Conservation (phyloP, 2,797 vertebrate genomes). For the Aulostomus chinensis region DNA sequence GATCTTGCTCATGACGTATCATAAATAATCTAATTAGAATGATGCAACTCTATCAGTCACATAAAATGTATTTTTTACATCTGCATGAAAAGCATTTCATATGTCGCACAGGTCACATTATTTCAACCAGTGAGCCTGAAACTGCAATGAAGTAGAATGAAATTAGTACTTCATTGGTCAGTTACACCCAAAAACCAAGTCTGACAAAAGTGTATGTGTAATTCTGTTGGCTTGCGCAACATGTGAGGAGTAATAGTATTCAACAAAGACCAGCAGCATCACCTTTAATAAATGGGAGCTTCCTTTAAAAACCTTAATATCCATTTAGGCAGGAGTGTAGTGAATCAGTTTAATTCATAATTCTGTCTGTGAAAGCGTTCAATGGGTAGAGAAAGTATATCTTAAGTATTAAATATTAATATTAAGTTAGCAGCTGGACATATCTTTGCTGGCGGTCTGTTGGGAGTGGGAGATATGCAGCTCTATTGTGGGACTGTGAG, state of each 20-base stretch:
- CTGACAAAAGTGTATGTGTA: too few species aligned
- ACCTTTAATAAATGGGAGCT: too few species aligned
- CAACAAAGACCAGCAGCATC: too few species aligned
- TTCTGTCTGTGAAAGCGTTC: too few species aligned
- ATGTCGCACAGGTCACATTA: conserved; percentile 87
- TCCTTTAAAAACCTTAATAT: too few species aligned
- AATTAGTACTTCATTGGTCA: too few species aligned
- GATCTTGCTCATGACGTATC: conserved; percentile 34
- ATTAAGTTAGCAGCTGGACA: conserved; percentile 49
- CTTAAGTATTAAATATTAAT: conserved; percentile 23
- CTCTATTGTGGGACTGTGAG: conserved; percentile 62
- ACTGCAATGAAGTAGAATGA: too few species aligned
- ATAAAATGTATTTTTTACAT: conserved; percentile 89
- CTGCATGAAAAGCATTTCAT: conserved; percentile 83
- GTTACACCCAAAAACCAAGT: too few species aligned
- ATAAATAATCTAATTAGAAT: conserved; percentile 85
- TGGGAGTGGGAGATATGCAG: conserved; percentile 47
- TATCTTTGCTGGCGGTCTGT: conserved; percentile 38
- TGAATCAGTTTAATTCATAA: too few species aligned
- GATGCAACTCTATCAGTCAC: conserved; percentile 87
- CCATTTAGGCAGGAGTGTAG: too few species aligned
- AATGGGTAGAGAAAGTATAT: conserved; percentile 41
- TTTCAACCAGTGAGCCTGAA: conserved; percentile 85
- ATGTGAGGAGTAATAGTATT: too few species aligned
- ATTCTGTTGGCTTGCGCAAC: too few species aligned